Evolutionary conservation across 2,113 vertebrate genomes (phyloP).

Genomic region (Anoura caudifer): DNA sequence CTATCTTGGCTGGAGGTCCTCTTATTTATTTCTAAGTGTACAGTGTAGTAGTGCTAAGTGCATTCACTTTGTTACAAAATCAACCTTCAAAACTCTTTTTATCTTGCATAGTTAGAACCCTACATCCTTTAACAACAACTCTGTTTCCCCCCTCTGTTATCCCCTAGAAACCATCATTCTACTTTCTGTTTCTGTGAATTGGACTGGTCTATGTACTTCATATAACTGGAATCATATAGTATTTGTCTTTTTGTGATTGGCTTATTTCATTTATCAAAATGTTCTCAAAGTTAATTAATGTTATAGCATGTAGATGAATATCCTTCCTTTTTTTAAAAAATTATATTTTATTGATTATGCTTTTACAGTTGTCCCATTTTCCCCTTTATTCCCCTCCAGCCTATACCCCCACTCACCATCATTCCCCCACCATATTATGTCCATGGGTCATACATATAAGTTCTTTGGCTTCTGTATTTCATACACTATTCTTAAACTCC

Average conservation of each 20-base stretch:
- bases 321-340: background rate
- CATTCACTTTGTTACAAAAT: background rate
- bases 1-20: too few relatives aligned
- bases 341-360: too few relatives aligned
- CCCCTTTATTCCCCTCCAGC: too few relatives aligned
- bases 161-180: background rate
- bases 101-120: background rate
- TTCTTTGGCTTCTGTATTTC: too few relatives aligned
- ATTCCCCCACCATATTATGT: too few relatives aligned
- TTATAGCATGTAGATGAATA: too few relatives aligned
- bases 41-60: background rate
- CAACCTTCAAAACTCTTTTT: background rate
- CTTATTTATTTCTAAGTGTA: background rate
- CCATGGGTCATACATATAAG: too few relatives aligned
- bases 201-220: background rate
- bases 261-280: background rate
- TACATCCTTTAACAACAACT: background rate
- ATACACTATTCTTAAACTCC: too few relatives aligned
- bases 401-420: too few relatives aligned
- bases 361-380: too few relatives aligned
- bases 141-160: background rate
- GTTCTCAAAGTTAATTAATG: background rate
- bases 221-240: background rate
- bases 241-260: background rate
- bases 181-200: background rate